Base-by-base conservation (phyloP, 2,797 vertebrate species). In the Falco biarmicus region DNA sequence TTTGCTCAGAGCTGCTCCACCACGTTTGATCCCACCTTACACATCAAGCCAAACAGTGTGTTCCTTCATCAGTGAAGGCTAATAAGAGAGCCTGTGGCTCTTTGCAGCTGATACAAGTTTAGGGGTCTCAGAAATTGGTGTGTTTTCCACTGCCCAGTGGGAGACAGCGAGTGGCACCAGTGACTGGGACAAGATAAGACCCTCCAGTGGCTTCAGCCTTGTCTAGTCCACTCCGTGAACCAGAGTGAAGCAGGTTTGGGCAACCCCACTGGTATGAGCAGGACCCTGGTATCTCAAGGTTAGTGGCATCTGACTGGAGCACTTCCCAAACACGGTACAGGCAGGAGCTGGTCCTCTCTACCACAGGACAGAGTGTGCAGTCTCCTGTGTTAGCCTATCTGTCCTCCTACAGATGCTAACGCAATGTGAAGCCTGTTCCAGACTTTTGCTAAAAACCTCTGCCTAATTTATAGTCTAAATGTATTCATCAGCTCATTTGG, bases 1-100 rank as follows among this genome's bases (percentile, higher is more conserved):
- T 43, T 29, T 25, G 24, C 54, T 60, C 19, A 15, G 70, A 43
- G 8, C n/a, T 69, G 18, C 70, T n/a, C 60, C 39, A 15, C 9
- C 22, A 26, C 21, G 5, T 68, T 19, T 31, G 21, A 39, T 32
- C 56, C 63, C 54, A 20, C 25, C 47, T 59, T 20, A 1, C 29
- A 5, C 56, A 17, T 18, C 31, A 20, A 61, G 54, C 39, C 0
- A 0, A 37, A 50, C 43, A 43, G 32, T 0, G 6, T 13, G 45
- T 37, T 51, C 22, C 50, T 70, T 34, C 2, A 3, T 28, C 80
- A 21, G 13, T 14, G 31, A 13, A 25, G 47, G 13, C 54, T 54
- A 59, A 9, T 0, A 7, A 34, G 15, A 22, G 13, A 25, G 10
- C 17, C 20, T 14, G 60, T 5, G 54, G 54, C 32, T 32, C 43